phyloP scores from a whole-genome alignment of 2,797 vertebrate genomes.

The Astyanax mexicanus region DNA sequence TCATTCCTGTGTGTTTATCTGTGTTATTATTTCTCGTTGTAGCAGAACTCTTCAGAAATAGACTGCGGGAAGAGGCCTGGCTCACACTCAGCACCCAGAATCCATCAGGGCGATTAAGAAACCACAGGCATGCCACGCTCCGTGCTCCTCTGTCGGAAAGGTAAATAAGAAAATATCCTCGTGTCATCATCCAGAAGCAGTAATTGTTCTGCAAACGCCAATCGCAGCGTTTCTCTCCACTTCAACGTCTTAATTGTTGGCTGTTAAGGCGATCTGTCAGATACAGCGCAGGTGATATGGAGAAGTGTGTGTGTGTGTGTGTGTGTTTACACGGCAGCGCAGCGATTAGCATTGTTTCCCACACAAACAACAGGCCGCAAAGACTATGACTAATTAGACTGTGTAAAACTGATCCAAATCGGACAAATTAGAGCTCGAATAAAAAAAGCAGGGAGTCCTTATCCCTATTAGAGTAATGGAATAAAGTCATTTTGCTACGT shows the following conservation, averaged over 20 bases:
- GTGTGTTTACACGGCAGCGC: not conserved
- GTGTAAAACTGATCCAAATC: not conserved
- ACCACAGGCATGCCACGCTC: constrained; percentile 23
- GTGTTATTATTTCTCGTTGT: not conserved
- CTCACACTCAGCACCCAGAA: not conserved
- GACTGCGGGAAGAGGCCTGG: not conserved
- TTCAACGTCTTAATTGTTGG: constrained; percentile 25
- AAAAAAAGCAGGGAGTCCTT: no score
- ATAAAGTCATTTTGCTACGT: no score
- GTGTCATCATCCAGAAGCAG: constrained; percentile 26
- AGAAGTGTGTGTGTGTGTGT: constrained; percentile 38
- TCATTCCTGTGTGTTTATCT: not conserved
- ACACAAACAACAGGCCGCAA: not conserved
- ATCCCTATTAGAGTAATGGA: no score
- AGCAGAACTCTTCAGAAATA: not conserved
- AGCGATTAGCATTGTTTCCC: constrained; percentile 31
- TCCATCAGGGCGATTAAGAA: constrained; percentile 22
- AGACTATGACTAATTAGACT: not conserved
- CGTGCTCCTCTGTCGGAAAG: constrained; percentile 29
- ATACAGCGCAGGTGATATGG: constrained; percentile 42
- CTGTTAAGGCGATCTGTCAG: constrained; percentile 25
- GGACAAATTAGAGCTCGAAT: not conserved
- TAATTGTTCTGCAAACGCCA: constrained; percentile 46
- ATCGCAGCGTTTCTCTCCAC: constrained; percentile 16
- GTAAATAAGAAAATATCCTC: constrained; percentile 19